A percentile compares a stretch with the other conserved stretches of the same genome.
Conservation (phyloP, 2,888 invertebrate species). For the Tetranychus truncatus region DNA sequence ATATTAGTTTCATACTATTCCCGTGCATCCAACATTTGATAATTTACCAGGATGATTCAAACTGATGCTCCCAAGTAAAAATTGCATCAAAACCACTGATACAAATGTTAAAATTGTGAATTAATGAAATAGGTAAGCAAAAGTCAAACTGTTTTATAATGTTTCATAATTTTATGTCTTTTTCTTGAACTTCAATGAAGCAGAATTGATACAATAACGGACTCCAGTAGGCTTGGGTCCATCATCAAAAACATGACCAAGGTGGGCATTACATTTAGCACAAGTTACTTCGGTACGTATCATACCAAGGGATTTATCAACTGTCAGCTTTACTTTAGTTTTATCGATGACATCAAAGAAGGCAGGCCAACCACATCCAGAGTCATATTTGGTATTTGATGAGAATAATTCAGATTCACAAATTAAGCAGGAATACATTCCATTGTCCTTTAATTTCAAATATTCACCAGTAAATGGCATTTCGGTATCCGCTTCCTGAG, state of each 20-base stretch:
- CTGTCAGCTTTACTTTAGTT: constrained; percentile 22
- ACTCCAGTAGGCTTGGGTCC: constrained; percentile 81
- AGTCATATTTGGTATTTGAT: constrained; percentile 84
- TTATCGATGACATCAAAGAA: constrained; percentile 40
- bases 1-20: background rate
- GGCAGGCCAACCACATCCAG: constrained; percentile 54
- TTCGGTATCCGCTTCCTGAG: constrained; percentile 69
- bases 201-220: constrained; percentile 42
- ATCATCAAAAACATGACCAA: constrained; percentile 93
- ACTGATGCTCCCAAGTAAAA: too few relatives aligned
- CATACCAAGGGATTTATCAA: constrained; percentile 54
- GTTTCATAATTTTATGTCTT: background rate
- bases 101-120: background rate
- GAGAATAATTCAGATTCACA: constrained; percentile 77
- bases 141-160: background rate
- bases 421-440: constrained; percentile 74
- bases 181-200: constrained; percentile 18
- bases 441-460: constrained; percentile 70
- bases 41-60: too few relatives aligned
- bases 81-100: background rate
- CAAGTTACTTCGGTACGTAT: constrained; percentile 86
- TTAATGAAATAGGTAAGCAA: background rate
- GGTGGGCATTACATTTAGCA: constrained; percentile 73
- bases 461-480: constrained; percentile 58
- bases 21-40: background rate